These are phyloP conservation scores for Kryptopterus vitreolus DNA, from an alignment of 2,797 vertebrate species.

Conservation along the genomic window DNA sequence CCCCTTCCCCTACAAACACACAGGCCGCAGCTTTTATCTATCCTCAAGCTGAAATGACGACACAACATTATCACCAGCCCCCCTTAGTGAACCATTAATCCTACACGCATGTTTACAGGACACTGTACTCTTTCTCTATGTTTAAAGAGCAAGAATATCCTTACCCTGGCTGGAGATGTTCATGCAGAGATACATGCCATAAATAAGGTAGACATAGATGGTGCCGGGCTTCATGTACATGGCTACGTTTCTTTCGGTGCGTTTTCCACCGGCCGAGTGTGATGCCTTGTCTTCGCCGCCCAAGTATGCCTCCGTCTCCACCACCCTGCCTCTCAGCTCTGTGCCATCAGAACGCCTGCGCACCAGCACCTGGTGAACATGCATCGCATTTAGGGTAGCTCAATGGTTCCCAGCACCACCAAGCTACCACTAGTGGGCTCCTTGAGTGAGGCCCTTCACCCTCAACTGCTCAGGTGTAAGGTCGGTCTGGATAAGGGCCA, in stretches of 20 bases:
- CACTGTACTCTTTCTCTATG: neutral
- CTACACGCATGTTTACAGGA: neutral
- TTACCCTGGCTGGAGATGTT: constrained; percentile 94
- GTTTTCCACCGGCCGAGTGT: constrained; percentile 89
- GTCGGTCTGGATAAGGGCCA: no score
- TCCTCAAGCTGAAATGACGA: no score
- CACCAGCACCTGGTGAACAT: constrained; percentile 80
- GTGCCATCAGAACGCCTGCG: constrained; percentile 79
- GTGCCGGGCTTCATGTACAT: constrained; percentile 98
- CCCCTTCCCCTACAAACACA: constrained; percentile 81
- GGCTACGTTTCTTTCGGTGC: constrained; percentile 83
- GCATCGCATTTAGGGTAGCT: constrained; percentile 12
- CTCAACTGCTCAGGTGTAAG: no score
- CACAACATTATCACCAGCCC: no score
- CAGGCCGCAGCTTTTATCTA: constrained; percentile 45
- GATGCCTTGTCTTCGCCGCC: constrained; percentile 92
- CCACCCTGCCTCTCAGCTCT: constrained; percentile 85
- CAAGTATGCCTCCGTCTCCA: constrained; percentile 94
- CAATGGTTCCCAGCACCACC: no score
- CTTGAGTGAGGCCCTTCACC: no score
- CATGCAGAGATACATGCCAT: constrained; percentile 92
- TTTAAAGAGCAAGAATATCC: constrained; percentile 4
- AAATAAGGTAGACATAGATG: constrained; percentile 93
- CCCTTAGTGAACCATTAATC: constrained; percentile 18
- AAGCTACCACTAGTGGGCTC: no score